Evolutionary conservation across 2,888 invertebrate species (phyloP).

Genomic region (Trissonchulus sp.): DNA sequence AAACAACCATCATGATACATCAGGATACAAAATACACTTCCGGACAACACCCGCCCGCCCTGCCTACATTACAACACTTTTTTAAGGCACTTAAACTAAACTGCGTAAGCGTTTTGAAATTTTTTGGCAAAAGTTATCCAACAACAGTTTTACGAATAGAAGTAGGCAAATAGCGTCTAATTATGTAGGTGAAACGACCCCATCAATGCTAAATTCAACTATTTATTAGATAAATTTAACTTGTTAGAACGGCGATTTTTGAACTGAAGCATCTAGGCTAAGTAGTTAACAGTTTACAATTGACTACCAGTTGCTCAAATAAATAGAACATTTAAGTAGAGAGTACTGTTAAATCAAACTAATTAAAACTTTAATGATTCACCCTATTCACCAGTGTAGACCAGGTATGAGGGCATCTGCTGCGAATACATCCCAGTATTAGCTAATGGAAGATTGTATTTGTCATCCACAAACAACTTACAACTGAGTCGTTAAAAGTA

Average conservation of each 20-base stretch:
- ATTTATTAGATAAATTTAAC: no score
- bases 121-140: no score
- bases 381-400: background rate
- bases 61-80: background rate
- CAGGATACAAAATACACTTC: background rate
- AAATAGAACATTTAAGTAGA: background rate
- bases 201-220: no score
- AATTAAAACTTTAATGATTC: background rate
- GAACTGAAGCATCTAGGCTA: no score
- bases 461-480: background rate
- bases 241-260: no score
- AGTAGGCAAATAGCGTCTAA: no score
- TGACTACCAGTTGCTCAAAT: no score
- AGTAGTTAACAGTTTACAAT: no score
- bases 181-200: no score
- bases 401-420: background rate
- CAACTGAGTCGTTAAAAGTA: background rate
- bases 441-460: background rate
- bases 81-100: no score
- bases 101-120: no score
- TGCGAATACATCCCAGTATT: background rate
- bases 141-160: no score
- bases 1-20: background rate
- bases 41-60: background rate
- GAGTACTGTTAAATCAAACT: background rate